Percentiles rank a stretch among this genome's conserved stretches.
phyloP scores from a whole-genome alignment of 2,113 vertebrate genomes.

The Scomber japonicus region DNA sequence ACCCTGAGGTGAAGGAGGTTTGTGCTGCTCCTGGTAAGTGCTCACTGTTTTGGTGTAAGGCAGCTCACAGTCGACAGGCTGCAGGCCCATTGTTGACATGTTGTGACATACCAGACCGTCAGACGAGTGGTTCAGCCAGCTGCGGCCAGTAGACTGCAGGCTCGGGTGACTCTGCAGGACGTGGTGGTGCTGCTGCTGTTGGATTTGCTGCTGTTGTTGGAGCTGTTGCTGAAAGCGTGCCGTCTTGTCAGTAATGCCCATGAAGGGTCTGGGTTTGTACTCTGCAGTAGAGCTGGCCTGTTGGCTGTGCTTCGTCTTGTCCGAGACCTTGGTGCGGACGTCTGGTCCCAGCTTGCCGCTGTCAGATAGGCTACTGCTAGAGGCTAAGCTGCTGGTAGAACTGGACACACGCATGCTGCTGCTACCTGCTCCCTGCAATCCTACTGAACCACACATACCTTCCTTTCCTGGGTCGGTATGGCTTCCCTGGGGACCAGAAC shows the following conservation, averaged over 20 bases:
- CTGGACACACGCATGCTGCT: slow-evolving; percentile 86
- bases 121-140: slow-evolving; percentile 86
- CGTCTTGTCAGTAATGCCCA: slow-evolving; percentile 97
- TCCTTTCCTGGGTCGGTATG: slow-evolving; percentile 65
- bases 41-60: slow-evolving; percentile 81
- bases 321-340: slow-evolving; percentile 87
- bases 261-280: slow-evolving; percentile 91
- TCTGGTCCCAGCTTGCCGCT: slow-evolving; percentile 89
- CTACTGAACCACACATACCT: slow-evolving; percentile 57
- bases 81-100: slow-evolving; percentile 73
- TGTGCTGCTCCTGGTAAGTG: slow-evolving; percentile 84
- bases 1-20: slow-evolving; percentile 78
- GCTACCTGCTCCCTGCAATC: slow-evolving; percentile 75
- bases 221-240: slow-evolving; percentile 87
- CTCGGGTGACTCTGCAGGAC: slow-evolving; percentile 58
- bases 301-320: slow-evolving; percentile 80
- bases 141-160: slow-evolving; percentile 73
- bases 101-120: slow-evolving; percentile 81
- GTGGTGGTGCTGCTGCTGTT: slow-evolving; percentile 55
- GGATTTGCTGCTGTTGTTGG: slow-evolving; percentile 26
- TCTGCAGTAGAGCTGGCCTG: slow-evolving; percentile 80
- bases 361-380: slow-evolving; percentile 90
- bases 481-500: slow-evolving; percentile 50
- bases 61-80: slow-evolving; percentile 84
- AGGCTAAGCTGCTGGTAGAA: slow-evolving; percentile 90